Conservation (phyloP, 2,797 vertebrate species). For the Coccyzus lansbergi region DNA sequence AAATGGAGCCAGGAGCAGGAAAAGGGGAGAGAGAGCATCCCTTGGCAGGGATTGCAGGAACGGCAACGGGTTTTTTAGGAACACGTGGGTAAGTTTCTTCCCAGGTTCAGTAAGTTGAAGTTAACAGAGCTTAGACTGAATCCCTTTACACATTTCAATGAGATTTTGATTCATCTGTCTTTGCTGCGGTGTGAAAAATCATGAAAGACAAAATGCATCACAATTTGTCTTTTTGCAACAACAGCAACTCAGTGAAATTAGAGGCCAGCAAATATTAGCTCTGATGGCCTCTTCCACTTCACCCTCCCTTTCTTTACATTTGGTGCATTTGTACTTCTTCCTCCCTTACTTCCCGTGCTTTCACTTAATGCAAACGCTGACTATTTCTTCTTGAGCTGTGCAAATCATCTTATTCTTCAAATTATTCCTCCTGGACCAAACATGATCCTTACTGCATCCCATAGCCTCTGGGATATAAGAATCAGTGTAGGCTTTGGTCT, state of each 20-base stretch:
- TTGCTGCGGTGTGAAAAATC: neutral
- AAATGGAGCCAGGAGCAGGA: accelerated
- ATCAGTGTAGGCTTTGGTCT: neutral
- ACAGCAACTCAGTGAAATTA: neutral
- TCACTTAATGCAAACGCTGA: accelerated
- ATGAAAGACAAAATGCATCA: accelerated
- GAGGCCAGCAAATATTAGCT: neutral
- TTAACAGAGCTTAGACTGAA: neutral
- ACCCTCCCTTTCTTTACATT: neutral
- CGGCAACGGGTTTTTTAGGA: neutral
- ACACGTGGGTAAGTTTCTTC: neutral
- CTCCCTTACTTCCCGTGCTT: neutral
- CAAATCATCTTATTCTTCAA: neutral
- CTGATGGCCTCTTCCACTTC: neutral
- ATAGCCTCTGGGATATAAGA: too few species aligned
- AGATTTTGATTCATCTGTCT: neutral
- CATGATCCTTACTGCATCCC: neutral
- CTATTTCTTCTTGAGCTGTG: neutral
- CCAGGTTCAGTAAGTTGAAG: accelerated
- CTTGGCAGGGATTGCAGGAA: neutral
- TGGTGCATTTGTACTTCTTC: neutral
- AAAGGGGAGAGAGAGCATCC: neutral
- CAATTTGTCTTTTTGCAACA: neutral
- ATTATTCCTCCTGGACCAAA: neutral
- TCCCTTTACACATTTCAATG: neutral